Base-by-base conservation (phyloP, 2,113 vertebrate species). In the Lanius collurio region DNA sequence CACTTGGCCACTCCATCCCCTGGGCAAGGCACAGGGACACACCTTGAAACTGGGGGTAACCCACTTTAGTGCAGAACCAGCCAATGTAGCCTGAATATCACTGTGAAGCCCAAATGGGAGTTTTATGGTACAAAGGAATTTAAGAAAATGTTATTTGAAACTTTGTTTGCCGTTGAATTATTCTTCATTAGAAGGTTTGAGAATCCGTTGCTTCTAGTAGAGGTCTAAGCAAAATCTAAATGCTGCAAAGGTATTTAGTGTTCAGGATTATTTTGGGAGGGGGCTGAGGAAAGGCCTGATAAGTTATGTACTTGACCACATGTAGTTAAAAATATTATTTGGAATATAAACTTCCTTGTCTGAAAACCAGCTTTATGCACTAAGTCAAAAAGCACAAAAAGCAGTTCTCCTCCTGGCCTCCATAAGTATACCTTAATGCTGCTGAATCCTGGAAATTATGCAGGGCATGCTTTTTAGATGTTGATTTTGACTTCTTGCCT, bases 401-500 rank as follows among this genome's bases (percentile, higher is more conserved):
- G 93, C 83, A 62, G 82, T 96, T 97, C 67, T 97, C 87, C 46
- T 49, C 68, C 86, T 79, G 41, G 77, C 35, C 74, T 93, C 88
- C 63, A 15, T 83, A 87, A 96, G 86, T 83, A 83, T 79, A 95
- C 87, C 83, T 93, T 85, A 89, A 78, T 59, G 65, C 74, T 95
- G 73, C 94, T 39, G 87, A 96, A 86, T 87, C 94, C 97, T 97
- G 87, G 90, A 97, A 97, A 97, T 95, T 77, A 92, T 96, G 90
- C 92, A 67, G 91, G 91, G 94, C 86, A 69, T 95, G 80, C 74
- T 95, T 97, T 95, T 94, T 87, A 90, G 93, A 92, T 96, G 97
- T 98, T 97, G 97, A 87, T 90, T 97, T 98, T 97, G 97, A 97
- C 95, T 95, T 92, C 84, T 96, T 98, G 97, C 97, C 97, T 97